phyloP scores from a whole-genome alignment of 2,797 vertebrate genomes.

The Cuniculus paca region DNA sequence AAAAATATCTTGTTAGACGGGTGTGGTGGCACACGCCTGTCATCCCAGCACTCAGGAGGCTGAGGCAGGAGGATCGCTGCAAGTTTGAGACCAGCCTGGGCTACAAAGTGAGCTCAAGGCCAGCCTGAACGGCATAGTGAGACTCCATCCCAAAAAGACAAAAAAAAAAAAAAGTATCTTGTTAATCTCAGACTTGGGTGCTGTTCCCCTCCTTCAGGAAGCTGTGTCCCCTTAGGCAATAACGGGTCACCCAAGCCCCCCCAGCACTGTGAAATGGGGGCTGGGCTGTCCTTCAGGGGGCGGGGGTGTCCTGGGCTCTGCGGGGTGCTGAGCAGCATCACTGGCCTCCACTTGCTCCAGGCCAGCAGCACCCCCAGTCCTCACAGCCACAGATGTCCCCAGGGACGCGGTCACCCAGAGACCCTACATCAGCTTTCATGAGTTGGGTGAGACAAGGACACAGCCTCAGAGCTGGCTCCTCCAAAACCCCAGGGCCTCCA shows the following conservation, averaged over 20 bases:
- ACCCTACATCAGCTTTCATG: not conserved
- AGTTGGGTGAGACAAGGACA: not conserved
- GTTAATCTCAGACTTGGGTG: not conserved
- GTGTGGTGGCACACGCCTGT: too few relatives aligned
- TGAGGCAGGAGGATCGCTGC: too few relatives aligned
- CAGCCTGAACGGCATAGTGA: too few relatives aligned
- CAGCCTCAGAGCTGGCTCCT: not conserved
- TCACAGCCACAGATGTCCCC: not conserved
- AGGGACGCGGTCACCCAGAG: not conserved
- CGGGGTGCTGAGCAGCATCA: not conserved
- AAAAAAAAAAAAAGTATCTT: not conserved
- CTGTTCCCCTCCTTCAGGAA: not conserved
- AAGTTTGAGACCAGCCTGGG: too few relatives aligned
- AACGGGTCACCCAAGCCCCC: too few relatives aligned
- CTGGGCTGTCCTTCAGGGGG: not conserved
- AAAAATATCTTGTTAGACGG: not conserved
- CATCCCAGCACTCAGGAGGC: too few relatives aligned
- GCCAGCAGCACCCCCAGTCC: not conserved
- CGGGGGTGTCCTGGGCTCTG: too few relatives aligned
- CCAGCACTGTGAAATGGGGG: not conserved
- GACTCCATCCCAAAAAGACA: too few relatives aligned
- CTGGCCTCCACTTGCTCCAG: not conserved
- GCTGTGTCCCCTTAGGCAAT: too few relatives aligned
- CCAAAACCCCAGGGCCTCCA: not conserved
- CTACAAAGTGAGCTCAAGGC: too few relatives aligned